phyloP scores from a whole-genome alignment of 2,113 vertebrate species.

The Syngnathoides biaculeatus region DNA sequence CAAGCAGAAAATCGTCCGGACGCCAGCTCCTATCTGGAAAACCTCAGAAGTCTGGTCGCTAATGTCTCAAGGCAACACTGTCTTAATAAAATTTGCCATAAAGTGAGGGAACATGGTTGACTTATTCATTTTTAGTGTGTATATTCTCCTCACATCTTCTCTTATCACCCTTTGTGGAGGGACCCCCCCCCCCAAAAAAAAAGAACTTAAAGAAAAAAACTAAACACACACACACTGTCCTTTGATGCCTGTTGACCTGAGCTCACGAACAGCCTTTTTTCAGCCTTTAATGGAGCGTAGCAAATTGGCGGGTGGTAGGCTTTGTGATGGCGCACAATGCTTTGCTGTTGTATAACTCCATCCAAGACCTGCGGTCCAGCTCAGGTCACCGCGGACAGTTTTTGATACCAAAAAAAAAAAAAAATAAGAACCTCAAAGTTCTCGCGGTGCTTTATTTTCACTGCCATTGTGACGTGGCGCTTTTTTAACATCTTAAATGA shows the following conservation, averaged over 20 bases:
- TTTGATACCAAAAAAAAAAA: neutral
- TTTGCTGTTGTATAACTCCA: slow-evolving; percentile 37
- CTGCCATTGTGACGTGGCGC: slow-evolving; percentile 1
- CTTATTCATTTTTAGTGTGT: too few species aligned
- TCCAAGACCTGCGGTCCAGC: slow-evolving; percentile 9
- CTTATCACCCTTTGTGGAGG: neutral
- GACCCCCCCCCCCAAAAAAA: too few species aligned
- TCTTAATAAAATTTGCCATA: too few species aligned
- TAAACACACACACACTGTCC: neutral
- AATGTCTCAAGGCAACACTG: too few species aligned
- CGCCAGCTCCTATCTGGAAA: too few species aligned
- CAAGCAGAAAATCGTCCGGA: too few species aligned
- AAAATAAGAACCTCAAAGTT: neutral
- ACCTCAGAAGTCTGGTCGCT: too few species aligned
- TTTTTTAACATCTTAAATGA: slow-evolving; percentile 35
- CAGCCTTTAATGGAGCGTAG: slow-evolving; percentile 1
- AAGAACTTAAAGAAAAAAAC: too few species aligned
- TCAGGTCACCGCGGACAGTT: slow-evolving; percentile 3
- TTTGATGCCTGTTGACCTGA: neutral
- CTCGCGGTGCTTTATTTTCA: slow-evolving; percentile 10
- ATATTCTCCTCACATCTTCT: too few species aligned
- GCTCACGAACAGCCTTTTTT: neutral
- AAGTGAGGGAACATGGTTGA: too few species aligned
- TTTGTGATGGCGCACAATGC: slow-evolving; percentile 32
- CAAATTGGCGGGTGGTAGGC: slow-evolving; percentile 13